Conservation (phyloP, 2,888 invertebrate species). For the Tetragonisca angustula region DNA sequence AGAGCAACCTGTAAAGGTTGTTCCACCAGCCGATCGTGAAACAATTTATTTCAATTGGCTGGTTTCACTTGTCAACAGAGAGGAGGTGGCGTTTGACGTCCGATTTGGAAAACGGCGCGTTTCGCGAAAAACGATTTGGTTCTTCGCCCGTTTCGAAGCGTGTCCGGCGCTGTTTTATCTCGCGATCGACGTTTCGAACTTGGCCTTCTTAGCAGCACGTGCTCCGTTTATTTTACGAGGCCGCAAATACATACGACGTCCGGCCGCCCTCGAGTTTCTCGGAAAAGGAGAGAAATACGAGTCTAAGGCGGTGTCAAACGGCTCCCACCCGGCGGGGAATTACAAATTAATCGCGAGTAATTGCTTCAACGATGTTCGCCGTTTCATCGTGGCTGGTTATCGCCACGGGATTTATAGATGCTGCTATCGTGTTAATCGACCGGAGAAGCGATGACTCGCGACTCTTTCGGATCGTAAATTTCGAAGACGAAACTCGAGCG, state of each 20-base stretch:
- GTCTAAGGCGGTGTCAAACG: constrained; percentile 45
- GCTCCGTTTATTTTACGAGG: constrained; percentile 72
- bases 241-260: constrained; percentile 68
- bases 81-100: too few relatives aligned
- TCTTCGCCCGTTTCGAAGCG: neutral
- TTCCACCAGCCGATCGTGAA: neutral
- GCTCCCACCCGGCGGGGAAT: constrained; percentile 6
- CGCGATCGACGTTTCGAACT: constrained; percentile 68
- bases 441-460: neutral
- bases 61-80: neutral
- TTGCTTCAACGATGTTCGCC: neutral
- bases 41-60: neutral
- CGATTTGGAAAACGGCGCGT: neutral
- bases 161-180: constrained; percentile 38
- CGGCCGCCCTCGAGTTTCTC: constrained; percentile 60
- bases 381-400: neutral
- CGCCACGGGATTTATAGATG: constrained; percentile 29
- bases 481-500: neutral
- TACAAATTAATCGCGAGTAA: constrained; percentile 39
- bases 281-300: constrained; percentile 69
- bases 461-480: neutral
- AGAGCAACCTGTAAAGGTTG: neutral
- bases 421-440: neutral
- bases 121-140: neutral
- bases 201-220: constrained; percentile 68